Base-by-base conservation (phyloP, 2,113 vertebrate genomes). In the Siniperca knerii region DNA sequence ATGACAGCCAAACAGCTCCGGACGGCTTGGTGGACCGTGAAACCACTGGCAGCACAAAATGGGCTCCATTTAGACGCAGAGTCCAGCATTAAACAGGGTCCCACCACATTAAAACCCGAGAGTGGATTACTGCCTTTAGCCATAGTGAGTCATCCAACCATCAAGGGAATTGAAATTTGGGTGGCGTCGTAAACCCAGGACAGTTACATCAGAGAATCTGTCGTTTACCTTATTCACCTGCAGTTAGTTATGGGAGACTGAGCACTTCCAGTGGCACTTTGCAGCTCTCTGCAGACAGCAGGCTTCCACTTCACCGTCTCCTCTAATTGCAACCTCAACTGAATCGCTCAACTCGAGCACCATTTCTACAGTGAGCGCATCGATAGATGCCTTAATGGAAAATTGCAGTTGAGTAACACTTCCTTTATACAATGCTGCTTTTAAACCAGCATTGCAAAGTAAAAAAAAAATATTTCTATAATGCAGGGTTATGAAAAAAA, bases 291-390 rank as follows among this genome's bases (percentile, higher is more conserved):
- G 82, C 82, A 88, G 78, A 83, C 71, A 77, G 65, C 84, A 54
- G 67, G 79, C 81, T 88, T 84, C 85, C 84, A 87, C 88, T 92
- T 89, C 85, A 86, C 75, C 0, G 50, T 90, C 88, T 87, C 68
- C 76, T 83, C 82, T 85, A 90, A 90, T 89, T 90, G 88, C 88
- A 90, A 79, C 42, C 66, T 87, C 64, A 92, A 92, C 82, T 67
- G 72, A 88, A 84, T 73, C 37, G 48, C 66, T 89, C 84, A 66
- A 77, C 81, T 84, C 23, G 9, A 90, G 88, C 82, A 79, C 58
- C 70, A 79, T 79, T 89, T 89, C 61, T 83, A 90, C 81, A 78
- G 75, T 79, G 72, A 87, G 82, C 8, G 65, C 83, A 75, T 83
- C 52, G 33, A 87, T 84, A 79, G 73, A 87, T 58, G 68, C 81